Evolutionary conservation across 2,113 vertebrate genomes (phyloP), one percentile per base, ranked within the genome.

Genomic region (Nothobranchius kuhntae): DNA sequence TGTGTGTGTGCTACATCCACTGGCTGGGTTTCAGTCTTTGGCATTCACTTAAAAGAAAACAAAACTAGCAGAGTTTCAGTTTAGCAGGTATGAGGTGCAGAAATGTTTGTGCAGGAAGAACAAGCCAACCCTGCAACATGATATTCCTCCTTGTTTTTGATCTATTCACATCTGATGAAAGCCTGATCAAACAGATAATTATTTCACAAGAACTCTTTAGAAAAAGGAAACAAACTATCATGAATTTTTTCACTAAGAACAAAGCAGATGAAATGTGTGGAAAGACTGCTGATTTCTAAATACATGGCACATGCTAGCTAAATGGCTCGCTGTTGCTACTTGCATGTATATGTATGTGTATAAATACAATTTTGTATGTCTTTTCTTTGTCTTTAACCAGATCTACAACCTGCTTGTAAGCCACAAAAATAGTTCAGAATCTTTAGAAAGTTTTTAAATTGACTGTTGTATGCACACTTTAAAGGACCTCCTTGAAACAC

Each of bases 21-120:
- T 68, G 12, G 26, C 53, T 80, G 87, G 55, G 73, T 79, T 77
- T 75, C 55, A 65, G 58, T 56, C 14, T 13, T 12, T 46, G 62
- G 36, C 58, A 65, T 75, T 82, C 58, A 65, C 73, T 82, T 74
- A 45, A 72, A 58, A 58, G 65, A 48, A 52, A 38, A 1, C 2
- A 21, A 21, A 21, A 21, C 21, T 21, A 21, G 21, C 21, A 21
- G 15, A 9, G 64, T 65, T 73, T 80, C 58, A n/a, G 53, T 56
- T 68, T 66, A 54, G 66, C 57, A 46, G 38, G 0, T 4, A 7
- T 59, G 65, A 54, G 9, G 13, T 68, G 44, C 44, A 80, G 53
- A 71, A 75, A 80, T 45, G 36, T 60, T 24, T 58, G 68, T 24
- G 40, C 46, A 55, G 58, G 8, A 64, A 55, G 17, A 45, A n/a